These are phyloP conservation scores for Meles meles DNA, from an alignment of 2,113 vertebrate genomes.

Conservation along the genomic window DNA sequence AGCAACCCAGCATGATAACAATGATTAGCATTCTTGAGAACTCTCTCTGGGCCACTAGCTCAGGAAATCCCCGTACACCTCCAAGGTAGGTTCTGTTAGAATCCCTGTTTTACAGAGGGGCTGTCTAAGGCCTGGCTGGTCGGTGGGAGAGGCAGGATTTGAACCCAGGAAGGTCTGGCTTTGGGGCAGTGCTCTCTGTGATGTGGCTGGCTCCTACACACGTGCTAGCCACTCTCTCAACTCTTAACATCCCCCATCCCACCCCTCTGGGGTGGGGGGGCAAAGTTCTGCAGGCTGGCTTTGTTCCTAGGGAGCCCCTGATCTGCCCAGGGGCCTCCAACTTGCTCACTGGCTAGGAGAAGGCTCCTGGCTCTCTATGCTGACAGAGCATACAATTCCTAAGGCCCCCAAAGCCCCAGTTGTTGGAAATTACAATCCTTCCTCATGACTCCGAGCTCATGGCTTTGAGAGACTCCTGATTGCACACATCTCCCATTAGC, in stretches of 20 bases:
- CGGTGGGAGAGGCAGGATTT: background rate
- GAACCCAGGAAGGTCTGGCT: background rate
- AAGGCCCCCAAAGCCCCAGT: background rate
- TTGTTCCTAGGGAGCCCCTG: background rate
- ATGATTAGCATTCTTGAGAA: background rate
- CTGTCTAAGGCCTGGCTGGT: background rate
- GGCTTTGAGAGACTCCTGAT: background rate
- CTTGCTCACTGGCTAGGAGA: background rate
- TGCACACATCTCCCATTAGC: background rate
- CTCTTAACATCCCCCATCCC: background rate
- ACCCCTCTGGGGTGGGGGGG: no score
- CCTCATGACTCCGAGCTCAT: background rate
- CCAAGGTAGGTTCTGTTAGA: background rate
- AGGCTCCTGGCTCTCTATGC: background rate
- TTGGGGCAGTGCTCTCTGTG: no score
- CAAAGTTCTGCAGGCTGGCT: background rate
- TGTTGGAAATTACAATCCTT: background rate
- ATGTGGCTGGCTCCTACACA: background rate
- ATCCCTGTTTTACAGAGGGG: background rate
- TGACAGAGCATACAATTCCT: background rate
- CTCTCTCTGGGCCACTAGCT: background rate
- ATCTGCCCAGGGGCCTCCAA: background rate
- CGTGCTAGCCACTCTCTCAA: background rate
- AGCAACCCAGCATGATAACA: rapidly evolving
- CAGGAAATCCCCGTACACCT: background rate